A percentile compares a stretch with the other conserved stretches of the same genome.
Evolutionary conservation across 2,113 vertebrate genomes (phyloP).

Genomic region (Tetrao urogallus): DNA sequence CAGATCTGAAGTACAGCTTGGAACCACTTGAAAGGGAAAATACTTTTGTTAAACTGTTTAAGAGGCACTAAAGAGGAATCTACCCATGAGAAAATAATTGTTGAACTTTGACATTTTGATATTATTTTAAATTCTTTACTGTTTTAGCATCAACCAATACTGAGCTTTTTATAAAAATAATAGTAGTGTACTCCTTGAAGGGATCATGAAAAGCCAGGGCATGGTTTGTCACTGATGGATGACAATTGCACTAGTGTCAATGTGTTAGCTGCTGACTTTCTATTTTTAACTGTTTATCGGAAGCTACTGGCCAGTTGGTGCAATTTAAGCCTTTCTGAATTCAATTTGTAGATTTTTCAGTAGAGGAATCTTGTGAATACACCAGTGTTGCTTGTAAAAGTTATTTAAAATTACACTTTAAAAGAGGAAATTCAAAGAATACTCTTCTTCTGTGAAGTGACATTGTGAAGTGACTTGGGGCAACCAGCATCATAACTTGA

Average conservation of each 20-base stretch:
- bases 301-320: neutral
- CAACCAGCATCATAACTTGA: neutral
- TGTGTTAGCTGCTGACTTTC: neutral
- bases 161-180: neutral
- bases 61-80: neutral
- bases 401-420: neutral
- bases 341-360: neutral
- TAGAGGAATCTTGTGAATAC: neutral
- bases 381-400: neutral
- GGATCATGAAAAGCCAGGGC: neutral
- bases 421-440: neutral
- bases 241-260: neutral
- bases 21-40: neutral
- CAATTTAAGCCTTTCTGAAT: neutral
- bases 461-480: neutral
- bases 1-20: neutral
- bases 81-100: neutral
- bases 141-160: neutral
- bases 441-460: neutral
- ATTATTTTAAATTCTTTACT: neutral
- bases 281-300: conserved; percentile 9
- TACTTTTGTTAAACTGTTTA: neutral
- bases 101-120: neutral
- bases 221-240: neutral
- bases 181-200: neutral